Evolutionary conservation across 2,113 vertebrate species (phyloP).

Genomic region (Rhipidura dahli): DNA sequence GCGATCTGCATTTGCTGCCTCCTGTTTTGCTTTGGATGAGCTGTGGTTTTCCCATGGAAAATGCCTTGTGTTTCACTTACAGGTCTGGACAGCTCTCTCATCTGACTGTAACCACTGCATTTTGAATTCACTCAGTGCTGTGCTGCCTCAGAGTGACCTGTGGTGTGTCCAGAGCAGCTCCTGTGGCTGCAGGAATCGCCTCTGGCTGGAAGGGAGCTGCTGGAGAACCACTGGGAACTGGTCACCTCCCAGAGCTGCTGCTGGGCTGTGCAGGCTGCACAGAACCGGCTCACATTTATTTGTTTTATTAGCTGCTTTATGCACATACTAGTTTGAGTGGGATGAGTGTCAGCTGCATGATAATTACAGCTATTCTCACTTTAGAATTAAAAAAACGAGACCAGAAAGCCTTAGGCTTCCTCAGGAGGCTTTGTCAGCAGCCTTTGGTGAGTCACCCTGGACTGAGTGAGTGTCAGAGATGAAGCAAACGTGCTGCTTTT

Average conservation of each 20-base stretch:
- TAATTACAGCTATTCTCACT: conserved; percentile 9
- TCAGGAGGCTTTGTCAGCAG: background rate
- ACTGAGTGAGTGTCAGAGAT: background rate
- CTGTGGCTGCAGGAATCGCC: background rate
- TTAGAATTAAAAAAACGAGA: background rate
- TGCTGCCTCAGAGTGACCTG: background rate
- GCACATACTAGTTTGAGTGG: background rate
- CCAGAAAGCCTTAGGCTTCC: background rate
- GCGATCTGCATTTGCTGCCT: background rate
- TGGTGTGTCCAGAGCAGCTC: background rate
- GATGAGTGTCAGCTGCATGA: background rate
- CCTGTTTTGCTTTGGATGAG: background rate
- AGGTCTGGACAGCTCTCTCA: background rate
- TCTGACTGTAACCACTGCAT: background rate
- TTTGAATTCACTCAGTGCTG: background rate
- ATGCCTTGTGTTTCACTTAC: background rate
- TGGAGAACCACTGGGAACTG: background rate
- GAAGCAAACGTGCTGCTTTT: background rate
- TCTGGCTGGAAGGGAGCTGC: background rate
- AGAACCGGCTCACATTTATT: background rate
- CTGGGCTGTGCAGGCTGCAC: background rate
- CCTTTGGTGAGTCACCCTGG: background rate
- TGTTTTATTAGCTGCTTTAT: background rate
- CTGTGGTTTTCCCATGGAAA: background rate
- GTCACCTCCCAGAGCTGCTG: background rate